Evolutionary conservation across 2,888 invertebrate species (phyloP).

Genomic region (Chrysolina americana): DNA sequence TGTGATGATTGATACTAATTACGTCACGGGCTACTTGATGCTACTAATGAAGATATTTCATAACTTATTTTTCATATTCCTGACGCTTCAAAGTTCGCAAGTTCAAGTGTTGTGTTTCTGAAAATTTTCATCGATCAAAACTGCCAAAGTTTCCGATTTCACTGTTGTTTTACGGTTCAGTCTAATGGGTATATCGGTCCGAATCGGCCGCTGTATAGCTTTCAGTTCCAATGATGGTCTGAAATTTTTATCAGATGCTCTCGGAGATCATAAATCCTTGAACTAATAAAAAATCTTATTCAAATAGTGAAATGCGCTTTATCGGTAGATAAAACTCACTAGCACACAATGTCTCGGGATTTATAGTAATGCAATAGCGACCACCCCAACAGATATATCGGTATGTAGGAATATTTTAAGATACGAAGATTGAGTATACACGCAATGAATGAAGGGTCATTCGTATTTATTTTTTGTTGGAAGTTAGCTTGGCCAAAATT

Average conservation of each 20-base stretch:
- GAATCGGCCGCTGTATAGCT: background rate
- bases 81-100: background rate
- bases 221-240: background rate
- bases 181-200: background rate
- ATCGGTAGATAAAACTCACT: background rate
- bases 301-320: background rate
- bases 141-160: background rate
- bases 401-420: too few relatives aligned
- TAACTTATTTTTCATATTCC: background rate
- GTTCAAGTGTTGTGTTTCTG: background rate
- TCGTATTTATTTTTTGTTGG: too few relatives aligned
- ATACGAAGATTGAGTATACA: too few relatives aligned
- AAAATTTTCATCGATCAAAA: background rate
- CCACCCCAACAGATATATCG: too few relatives aligned
- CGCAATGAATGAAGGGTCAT: too few relatives aligned
- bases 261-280: background rate
- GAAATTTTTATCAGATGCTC: conserved; percentile 6
- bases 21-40: background rate
- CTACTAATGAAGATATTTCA: background rate
- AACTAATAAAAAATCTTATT: background rate
- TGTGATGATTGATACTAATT: too few relatives aligned
- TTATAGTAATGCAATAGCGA: too few relatives aligned
- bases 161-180: background rate
- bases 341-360: background rate
- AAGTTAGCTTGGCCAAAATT: too few relatives aligned